Evolutionary conservation across 2,888 invertebrate genomes (phyloP).

Genomic region (Scaeva pyrastri): DNA sequence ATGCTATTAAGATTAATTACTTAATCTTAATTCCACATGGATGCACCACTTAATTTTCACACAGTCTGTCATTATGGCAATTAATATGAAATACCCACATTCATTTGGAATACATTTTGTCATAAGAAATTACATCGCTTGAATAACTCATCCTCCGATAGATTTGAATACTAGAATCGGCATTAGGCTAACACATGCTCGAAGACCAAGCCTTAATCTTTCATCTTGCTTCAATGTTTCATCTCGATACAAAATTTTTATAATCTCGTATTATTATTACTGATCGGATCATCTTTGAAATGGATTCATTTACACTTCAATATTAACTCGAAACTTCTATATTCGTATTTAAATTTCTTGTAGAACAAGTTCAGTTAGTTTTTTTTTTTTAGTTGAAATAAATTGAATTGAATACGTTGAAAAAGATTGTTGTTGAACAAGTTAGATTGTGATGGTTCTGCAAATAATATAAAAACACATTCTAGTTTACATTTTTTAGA

Average conservation of each 20-base stretch:
- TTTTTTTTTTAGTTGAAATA: background rate
- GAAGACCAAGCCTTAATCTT: constrained; percentile 5
- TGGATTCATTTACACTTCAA: background rate
- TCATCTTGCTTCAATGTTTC: background rate
- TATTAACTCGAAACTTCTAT: constrained; percentile 5
- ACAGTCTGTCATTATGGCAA: background rate
- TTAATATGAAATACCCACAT: background rate
- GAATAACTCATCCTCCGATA: background rate
- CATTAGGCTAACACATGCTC: constrained; percentile 1
- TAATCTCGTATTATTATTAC: background rate
- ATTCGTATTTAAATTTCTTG: background rate
- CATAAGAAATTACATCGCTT: background rate
- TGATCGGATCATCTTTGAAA: constrained; percentile 4
- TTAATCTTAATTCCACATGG: background rate
- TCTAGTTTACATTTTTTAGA: background rate
- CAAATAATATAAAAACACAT: background rate
- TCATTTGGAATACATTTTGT: background rate
- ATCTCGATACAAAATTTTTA: background rate
- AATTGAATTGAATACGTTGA: background rate
- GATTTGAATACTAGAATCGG: too few relatives aligned
- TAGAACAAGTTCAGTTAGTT: background rate
- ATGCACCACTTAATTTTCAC: constrained; percentile 4
- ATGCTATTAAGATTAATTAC: background rate
- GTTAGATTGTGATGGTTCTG: background rate
- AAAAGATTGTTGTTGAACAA: constrained; percentile 9